Evolutionary conservation across 2,888 invertebrate genomes (phyloP).

Genomic region (Gisinianus flammeolus): DNA sequence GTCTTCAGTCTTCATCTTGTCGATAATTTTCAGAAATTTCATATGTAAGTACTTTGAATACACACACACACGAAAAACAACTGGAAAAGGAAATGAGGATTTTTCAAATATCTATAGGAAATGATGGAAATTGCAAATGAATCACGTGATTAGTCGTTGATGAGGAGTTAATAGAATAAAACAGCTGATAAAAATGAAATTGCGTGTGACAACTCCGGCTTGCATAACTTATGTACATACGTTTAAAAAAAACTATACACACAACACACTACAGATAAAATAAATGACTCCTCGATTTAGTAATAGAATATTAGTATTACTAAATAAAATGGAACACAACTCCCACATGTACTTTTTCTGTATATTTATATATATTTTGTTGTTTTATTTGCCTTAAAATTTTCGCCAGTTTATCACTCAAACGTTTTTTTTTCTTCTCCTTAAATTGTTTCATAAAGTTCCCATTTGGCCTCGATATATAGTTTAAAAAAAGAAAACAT

Average conservation of each 20-base stretch:
- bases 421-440: too few species aligned
- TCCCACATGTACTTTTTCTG: too few species aligned
- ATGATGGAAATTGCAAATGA: background rate
- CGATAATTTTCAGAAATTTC: background rate
- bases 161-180: background rate
- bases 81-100: background rate
- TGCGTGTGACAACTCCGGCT: background rate
- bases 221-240: background rate
- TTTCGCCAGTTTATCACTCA: background rate
- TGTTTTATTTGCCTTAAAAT: conserved; percentile 1
- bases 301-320: background rate
- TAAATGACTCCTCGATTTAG: too few species aligned
- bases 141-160: background rate
- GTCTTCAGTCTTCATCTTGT: background rate
- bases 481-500: too few species aligned
- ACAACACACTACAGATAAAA: background rate
- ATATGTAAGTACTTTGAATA: background rate
- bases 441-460: too few species aligned
- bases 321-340: background rate
- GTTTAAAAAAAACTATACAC: background rate
- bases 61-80: background rate
- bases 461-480: too few species aligned
- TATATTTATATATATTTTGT: background rate
- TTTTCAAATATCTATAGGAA: too few species aligned
- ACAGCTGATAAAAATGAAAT: background rate